Percentiles rank a stretch among this genome's conserved stretches.
Evolutionary conservation across 2,113 vertebrate genomes (phyloP).

Genomic region (Apodemus speciosus): DNA sequence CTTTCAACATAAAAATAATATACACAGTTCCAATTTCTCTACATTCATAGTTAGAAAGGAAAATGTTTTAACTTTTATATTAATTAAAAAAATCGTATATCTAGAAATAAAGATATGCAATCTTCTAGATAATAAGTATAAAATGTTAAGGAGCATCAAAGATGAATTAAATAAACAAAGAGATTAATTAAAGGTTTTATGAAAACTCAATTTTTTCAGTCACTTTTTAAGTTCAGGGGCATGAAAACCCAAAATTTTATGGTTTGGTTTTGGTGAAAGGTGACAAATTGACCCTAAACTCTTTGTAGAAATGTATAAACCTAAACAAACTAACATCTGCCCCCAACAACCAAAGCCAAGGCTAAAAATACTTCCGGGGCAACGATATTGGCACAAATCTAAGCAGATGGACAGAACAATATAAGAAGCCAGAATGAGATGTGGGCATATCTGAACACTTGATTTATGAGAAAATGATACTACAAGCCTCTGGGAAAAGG

Average conservation of each 20-base stretch:
- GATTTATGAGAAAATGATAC: background rate
- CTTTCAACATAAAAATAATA: slow-evolving; percentile 35
- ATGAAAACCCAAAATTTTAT: background rate
- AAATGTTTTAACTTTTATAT: background rate
- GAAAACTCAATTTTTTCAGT: slow-evolving; percentile 25
- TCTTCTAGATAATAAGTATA: background rate
- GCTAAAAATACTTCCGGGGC: background rate
- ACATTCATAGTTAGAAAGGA: background rate
- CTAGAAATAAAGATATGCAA: slow-evolving; percentile 5
- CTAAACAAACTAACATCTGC: background rate
- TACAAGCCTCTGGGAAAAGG: background rate
- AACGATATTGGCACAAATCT: background rate
- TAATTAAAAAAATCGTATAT: slow-evolving; percentile 18
- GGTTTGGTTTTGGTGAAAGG: background rate
- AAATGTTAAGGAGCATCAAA: slow-evolving; percentile 14
- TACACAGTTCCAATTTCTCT: slow-evolving; percentile 1
- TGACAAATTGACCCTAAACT: background rate
- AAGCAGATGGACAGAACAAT: background rate
- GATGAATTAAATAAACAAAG: slow-evolving; percentile 16
- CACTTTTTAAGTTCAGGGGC: background rate
- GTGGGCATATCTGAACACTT: background rate
- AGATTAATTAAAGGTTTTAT: slow-evolving; percentile 43
- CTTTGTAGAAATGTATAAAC: background rate
- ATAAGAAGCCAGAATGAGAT: background rate
- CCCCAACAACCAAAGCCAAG: background rate